Conservation (phyloP, 2,797 vertebrate species). For the Cyclura pinguis region DNA sequence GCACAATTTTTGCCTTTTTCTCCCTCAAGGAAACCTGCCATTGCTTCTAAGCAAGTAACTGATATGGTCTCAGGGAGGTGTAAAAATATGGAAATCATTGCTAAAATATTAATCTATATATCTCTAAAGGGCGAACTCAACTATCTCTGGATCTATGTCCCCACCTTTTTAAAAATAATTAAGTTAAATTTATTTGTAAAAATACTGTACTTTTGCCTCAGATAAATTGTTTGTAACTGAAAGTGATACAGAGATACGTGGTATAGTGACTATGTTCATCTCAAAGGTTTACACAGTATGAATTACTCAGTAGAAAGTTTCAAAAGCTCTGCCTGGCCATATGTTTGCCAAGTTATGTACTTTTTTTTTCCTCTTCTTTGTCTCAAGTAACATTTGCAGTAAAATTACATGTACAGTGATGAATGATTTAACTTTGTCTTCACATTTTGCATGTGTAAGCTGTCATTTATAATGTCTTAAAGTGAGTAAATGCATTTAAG, state of each 20-base stretch:
- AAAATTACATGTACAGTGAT: constrained; percentile 38
- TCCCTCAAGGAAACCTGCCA: constrained; percentile 16
- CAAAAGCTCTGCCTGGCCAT: constrained; percentile 53
- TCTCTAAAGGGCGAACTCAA: constrained; percentile 55
- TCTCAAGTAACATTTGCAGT: constrained; percentile 50
- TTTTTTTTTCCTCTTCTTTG: not conserved
- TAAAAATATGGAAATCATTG: constrained; percentile 42
- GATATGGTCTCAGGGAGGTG: constrained; percentile 77
- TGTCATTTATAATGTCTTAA: constrained; percentile 29
- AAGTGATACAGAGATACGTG: constrained; percentile 53
- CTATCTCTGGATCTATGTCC: constrained; percentile 63
- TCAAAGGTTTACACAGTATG: constrained; percentile 56
- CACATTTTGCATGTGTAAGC: constrained; percentile 56
- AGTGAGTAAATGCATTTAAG: constrained; percentile 13
- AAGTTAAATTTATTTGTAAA: constrained; percentile 66
- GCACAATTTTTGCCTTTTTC: not conserved
- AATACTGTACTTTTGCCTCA: constrained; percentile 67
- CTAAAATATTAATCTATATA: constrained; percentile 46
- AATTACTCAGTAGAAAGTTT: constrained; percentile 56
- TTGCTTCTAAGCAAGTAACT: constrained; percentile 49
- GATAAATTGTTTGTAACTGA: constrained; percentile 57
- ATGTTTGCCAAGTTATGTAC: constrained; percentile 39
- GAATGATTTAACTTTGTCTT: constrained; percentile 55
- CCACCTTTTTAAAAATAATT: constrained; percentile 61
- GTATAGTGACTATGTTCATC: constrained; percentile 44